A percentile compares a stretch with the other conserved stretches of the same genome.
Conservation (phyloP, 2,888 invertebrate species). For the Dicyrtomina minuta region DNA sequence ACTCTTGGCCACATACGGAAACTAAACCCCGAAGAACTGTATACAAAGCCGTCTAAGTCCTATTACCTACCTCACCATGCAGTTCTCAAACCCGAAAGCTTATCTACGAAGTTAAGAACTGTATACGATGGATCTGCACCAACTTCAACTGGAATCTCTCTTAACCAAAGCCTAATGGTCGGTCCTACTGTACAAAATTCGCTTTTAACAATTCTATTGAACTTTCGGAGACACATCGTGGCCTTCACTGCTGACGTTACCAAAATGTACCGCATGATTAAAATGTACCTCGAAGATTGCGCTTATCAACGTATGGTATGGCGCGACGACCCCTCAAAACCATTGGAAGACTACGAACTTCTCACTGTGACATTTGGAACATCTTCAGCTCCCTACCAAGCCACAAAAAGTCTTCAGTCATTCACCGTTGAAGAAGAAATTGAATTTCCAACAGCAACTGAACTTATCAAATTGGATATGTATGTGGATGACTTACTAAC, state of each 20-base stretch:
- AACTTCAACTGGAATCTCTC: slow-evolving; percentile 46
- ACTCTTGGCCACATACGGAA: no score
- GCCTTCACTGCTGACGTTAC: slow-evolving; percentile 53
- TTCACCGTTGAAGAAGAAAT: slow-evolving; percentile 47
- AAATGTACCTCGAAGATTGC: no score
- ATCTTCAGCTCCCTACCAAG: slow-evolving; percentile 53
- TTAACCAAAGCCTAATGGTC: slow-evolving; percentile 53
- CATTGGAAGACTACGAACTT: slow-evolving; percentile 42
- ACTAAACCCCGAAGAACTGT: no score
- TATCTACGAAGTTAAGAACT: no score
- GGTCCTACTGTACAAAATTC: slow-evolving; percentile 53
- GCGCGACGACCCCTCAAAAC: slow-evolving; percentile 48
- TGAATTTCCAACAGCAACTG: slow-evolving; percentile 33
- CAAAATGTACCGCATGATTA: slow-evolving; percentile 54
- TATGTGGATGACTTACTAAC: slow-evolving; percentile 55
- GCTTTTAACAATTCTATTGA: slow-evolving; percentile 48
- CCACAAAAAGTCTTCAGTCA: slow-evolving; percentile 52
- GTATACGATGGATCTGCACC: slow-evolving; percentile 54
- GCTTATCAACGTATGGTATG: no score
- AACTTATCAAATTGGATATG: slow-evolving; percentile 36
- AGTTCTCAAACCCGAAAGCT: slow-evolving; percentile 51
- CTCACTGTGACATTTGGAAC: slow-evolving; percentile 55
- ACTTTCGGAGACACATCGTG: slow-evolving; percentile 51
- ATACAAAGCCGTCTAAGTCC: no score
- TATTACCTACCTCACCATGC: slow-evolving; percentile 54